phyloP scores from a whole-genome alignment of 2,797 vertebrate species.

The Pseudochromis fuscus region DNA sequence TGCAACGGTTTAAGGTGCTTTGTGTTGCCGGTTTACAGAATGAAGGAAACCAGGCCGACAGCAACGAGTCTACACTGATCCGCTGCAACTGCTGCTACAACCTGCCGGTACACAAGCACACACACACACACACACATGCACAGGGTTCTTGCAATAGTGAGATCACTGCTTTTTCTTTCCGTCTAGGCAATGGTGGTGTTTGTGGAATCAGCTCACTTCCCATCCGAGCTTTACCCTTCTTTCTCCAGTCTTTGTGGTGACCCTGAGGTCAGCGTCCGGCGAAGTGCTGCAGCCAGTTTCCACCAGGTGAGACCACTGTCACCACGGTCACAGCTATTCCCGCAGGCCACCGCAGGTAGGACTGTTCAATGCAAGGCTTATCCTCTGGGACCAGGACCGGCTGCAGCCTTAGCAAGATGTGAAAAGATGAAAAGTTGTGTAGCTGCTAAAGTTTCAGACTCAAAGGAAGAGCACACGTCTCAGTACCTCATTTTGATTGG shows the following conservation, averaged over 20 bases:
- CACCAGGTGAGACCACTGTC: conserved; percentile 89
- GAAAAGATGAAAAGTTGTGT: too few species aligned
- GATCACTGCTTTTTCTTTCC: conserved; percentile 7
- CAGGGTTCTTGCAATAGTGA: neutral
- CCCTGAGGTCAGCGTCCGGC: conserved; percentile 91
- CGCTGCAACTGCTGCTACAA: conserved; percentile 97
- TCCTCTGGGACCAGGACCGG: neutral
- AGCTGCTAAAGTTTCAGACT: too few species aligned
- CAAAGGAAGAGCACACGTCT: too few species aligned
- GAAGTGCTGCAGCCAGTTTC: conserved; percentile 91
- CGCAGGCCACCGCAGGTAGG: neutral
- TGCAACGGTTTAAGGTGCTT: conserved; percentile 94
- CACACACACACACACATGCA: neutral
- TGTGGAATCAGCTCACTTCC: conserved; percentile 92
- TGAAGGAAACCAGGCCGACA: conserved; percentile 89
- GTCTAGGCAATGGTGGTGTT: conserved; percentile 93
- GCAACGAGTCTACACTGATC: conserved; percentile 88
- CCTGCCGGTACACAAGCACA: conserved; percentile 87
- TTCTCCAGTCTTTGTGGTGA: conserved; percentile 95
- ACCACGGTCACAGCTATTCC: neutral
- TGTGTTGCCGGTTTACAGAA: conserved; percentile 90
- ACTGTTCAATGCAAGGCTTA: neutral
- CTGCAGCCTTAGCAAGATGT: neutral
- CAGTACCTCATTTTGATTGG: neutral
- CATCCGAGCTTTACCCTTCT: conserved; percentile 91